Conservation (phyloP, 2,888 invertebrate genomes). For the Stenurella melanura region DNA sequence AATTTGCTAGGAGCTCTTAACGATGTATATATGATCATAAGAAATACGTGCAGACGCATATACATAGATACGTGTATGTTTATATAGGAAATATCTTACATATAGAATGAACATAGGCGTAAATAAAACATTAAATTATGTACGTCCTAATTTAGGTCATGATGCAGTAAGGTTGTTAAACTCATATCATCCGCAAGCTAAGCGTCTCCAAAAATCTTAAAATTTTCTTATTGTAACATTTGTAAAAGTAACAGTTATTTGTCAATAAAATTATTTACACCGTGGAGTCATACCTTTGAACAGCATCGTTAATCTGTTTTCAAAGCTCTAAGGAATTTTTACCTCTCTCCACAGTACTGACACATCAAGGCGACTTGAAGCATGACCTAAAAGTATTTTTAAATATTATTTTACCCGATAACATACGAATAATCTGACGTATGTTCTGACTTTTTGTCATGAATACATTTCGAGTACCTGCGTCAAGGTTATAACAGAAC, state of each 20-base stretch:
- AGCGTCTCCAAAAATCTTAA: background rate
- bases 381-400: constrained; percentile 7
- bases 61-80: background rate
- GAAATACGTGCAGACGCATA: background rate
- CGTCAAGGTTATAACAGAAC: no score
- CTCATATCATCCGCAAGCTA: constrained; percentile 29
- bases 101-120: no score
- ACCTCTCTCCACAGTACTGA: constrained; percentile 2
- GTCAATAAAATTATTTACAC: background rate
- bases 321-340: background rate
- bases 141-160: constrained; percentile 49
- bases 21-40: background rate
- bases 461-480: background rate
- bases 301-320: background rate
- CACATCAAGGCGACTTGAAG: background rate
- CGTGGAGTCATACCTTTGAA: background rate
- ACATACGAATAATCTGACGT: background rate
- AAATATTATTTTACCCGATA: background rate
- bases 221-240: background rate
- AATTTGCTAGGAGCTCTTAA: background rate
- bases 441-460: background rate
- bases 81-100: background rate
- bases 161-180: constrained; percentile 54
- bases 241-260: constrained; percentile 3
- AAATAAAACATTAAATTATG: background rate